Conservation (phyloP, 2,113 vertebrate genomes). For the Glaucidium brasilianum region DNA sequence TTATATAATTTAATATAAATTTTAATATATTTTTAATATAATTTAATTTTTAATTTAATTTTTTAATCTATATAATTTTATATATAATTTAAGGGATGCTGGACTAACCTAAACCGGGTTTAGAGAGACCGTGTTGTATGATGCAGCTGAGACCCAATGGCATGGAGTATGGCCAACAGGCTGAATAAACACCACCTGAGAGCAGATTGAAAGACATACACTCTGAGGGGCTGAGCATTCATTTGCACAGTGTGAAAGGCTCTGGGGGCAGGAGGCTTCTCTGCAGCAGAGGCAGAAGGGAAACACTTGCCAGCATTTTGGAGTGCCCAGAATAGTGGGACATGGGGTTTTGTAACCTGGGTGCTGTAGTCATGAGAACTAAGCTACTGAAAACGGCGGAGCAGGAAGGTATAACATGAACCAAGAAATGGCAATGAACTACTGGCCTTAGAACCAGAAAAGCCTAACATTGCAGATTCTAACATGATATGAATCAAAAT, state of each 20-base stretch:
- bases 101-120: background rate
- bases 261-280: background rate
- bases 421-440: background rate
- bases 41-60: no score
- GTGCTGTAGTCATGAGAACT: background rate
- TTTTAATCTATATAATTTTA: background rate
- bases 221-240: background rate
- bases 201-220: background rate
- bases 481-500: background rate
- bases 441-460: background rate
- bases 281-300: background rate
- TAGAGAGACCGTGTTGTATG: background rate
- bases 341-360: rapidly evolving
- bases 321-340: background rate
- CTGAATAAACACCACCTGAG: background rate
- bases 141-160: background rate
- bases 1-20: background rate
- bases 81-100: background rate
- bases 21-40: no score
- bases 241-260: background rate
- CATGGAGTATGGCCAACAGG: background rate
- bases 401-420: background rate
- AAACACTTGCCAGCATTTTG: background rate
- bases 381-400: background rate
- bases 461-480: background rate